Percentiles rank a stretch among this genome's conserved stretches.
Conservation (phyloP, 1,140 invertebrate genomes). For the Teleogryllus occipitalis region DNA sequence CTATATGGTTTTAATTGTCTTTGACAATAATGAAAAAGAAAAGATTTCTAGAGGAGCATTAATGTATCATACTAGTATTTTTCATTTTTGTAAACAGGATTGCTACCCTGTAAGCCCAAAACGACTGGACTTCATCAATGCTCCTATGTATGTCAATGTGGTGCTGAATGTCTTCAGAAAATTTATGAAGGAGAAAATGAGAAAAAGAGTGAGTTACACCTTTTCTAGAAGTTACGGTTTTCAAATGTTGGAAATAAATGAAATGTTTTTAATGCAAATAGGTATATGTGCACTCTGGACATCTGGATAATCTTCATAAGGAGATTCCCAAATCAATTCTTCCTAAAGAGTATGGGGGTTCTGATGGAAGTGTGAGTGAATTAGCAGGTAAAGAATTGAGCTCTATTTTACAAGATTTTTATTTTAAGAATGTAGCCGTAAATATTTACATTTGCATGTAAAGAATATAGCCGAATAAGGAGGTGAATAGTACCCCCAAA, state of each 20-base stretch:
- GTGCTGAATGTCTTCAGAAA: constrained; percentile 57
- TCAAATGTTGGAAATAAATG: constrained; percentile 6
- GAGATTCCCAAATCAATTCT: constrained; percentile 6
- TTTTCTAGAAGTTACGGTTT: not conserved
- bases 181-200: constrained; percentile 63
- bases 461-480: no score
- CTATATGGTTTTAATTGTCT: not conserved
- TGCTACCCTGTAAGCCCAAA: constrained; percentile 60
- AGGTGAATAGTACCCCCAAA: no score
- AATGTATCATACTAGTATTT: not conserved
- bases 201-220: constrained; percentile 38
- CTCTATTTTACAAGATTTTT: not conserved
- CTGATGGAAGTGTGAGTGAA: not conserved
- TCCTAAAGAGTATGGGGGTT: not conserved
- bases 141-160: constrained; percentile 55
- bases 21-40: not conserved
- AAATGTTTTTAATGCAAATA: not conserved
- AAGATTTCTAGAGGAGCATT: not conserved
- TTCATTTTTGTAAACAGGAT: constrained; percentile 34
- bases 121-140: constrained; percentile 60
- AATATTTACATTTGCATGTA: no score
- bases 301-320: not conserved
- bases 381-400: not conserved
- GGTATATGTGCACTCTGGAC: not conserved
- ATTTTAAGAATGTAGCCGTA: not conserved